Conservation (phyloP, 1,140 invertebrate genomes). For the Lineus longissimus region DNA sequence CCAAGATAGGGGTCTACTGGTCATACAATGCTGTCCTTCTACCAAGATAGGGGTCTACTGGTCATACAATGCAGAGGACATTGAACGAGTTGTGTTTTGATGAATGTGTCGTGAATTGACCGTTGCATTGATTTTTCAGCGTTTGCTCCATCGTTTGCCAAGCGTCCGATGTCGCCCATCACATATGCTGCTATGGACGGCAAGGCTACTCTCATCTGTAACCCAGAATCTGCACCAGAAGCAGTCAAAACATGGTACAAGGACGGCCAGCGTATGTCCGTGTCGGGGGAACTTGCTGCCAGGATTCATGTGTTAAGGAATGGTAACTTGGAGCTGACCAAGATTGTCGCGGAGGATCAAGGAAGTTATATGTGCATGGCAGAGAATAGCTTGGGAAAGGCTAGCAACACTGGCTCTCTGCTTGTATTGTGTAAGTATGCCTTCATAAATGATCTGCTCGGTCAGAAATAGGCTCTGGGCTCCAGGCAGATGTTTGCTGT, state of each 20-base stretch:
- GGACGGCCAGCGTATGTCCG: slow-evolving; percentile 73
- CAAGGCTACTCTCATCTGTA: slow-evolving; percentile 86
- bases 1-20: too few relatives aligned
- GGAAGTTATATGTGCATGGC: slow-evolving; percentile 52
- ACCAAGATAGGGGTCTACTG: too few relatives aligned
- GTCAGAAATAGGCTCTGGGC: too few relatives aligned
- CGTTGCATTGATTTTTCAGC: too few relatives aligned
- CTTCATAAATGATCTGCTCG: too few relatives aligned
- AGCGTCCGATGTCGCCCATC: slow-evolving; percentile 79
- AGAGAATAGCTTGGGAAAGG: slow-evolving; percentile 39
- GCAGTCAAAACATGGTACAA: slow-evolving; percentile 88
- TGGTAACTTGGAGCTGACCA: slow-evolving; percentile 40
- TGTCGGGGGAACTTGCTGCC: slow-evolving; percentile 1
- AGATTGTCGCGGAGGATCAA: slow-evolving; percentile 33
- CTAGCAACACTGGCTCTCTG: slow-evolving; percentile 18
- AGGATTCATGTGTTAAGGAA: slow-evolving; percentile 31
- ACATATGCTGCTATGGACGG: slow-evolving; percentile 84
- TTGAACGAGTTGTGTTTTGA: too few relatives aligned
- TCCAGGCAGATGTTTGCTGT: too few relatives aligned
- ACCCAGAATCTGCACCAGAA: slow-evolving; percentile 88
- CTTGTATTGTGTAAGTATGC: slow-evolving; percentile 29
- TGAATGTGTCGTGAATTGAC: too few relatives aligned
- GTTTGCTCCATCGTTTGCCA: slow-evolving; percentile 84
- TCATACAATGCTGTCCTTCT: too few relatives aligned
- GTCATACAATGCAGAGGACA: too few relatives aligned